Percentiles rank a stretch among this genome's conserved stretches.
phyloP scores from a whole-genome alignment of 2,888 invertebrate genomes.

The Dryomyza anilis region DNA sequence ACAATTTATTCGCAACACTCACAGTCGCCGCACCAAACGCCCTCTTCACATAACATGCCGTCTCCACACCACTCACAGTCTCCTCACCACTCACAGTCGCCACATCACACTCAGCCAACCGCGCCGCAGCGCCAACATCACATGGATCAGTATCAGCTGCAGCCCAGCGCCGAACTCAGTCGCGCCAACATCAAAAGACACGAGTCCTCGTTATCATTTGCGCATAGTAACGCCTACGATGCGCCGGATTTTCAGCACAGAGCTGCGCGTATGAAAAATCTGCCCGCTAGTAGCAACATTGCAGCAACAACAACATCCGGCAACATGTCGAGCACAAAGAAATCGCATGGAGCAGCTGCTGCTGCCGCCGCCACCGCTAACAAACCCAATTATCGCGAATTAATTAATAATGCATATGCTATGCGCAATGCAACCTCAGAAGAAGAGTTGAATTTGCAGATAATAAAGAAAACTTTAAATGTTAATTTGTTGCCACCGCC shows the following conservation, averaged over 20 bases:
- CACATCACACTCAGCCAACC: conserved; percentile 13
- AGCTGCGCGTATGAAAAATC: background rate
- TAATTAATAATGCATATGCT: conserved; percentile 54
- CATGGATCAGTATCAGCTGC: conserved; percentile 30
- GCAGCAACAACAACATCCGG: conserved; percentile 10
- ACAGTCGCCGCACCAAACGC: too few species aligned
- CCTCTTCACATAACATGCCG: too few species aligned
- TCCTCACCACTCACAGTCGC: too few species aligned
- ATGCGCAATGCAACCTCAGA: conserved; percentile 55
- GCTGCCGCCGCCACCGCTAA: too few species aligned
- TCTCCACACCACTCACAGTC: too few species aligned
- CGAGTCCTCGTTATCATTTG: too few species aligned
- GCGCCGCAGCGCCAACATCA: conserved; percentile 29
- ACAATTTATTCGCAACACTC: too few species aligned
- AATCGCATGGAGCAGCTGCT: too few species aligned
- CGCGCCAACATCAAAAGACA: background rate
- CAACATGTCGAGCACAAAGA: conserved; percentile 35
- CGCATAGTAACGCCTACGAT: background rate
- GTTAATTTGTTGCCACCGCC: conserved; percentile 40
- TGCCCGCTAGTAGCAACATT: background rate
- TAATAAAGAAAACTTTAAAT: conserved; percentile 58
- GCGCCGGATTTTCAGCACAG: conserved; percentile 5
- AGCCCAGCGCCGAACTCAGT: conserved; percentile 1
- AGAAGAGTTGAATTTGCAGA: conserved; percentile 57
- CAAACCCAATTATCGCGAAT: conserved; percentile 56